phyloP scores from a whole-genome alignment of 2,797 vertebrate species.

The Sebastes vulpes region DNA sequence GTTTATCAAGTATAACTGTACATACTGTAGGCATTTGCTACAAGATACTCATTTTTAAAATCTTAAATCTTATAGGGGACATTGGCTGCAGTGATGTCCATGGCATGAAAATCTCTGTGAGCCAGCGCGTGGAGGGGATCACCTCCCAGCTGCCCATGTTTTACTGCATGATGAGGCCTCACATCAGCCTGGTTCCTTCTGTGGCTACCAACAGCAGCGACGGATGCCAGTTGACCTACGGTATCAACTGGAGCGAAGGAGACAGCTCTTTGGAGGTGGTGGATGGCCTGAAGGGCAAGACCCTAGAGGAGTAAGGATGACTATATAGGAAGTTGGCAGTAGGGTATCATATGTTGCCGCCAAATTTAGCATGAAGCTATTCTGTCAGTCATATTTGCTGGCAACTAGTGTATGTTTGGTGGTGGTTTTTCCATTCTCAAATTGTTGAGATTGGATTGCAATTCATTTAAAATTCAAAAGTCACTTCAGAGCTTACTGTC shows the following conservation, averaged over 20 bases:
- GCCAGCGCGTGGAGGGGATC: conserved; percentile 90
- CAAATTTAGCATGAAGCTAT: neutral
- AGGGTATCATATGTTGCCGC: neutral
- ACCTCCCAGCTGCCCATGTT: conserved; percentile 90
- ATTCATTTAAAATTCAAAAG: neutral
- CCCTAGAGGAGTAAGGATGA: conserved; percentile 87
- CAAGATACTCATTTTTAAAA: neutral
- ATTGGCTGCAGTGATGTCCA: conserved; percentile 83
- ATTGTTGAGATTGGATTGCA: neutral
- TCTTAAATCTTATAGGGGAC: conserved; percentile 82
- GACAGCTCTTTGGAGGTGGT: conserved; percentile 91
- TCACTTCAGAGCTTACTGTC: neutral
- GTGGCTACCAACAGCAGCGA: conserved; percentile 56
- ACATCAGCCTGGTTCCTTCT: conserved; percentile 86
- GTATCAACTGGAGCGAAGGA: conserved; percentile 93
- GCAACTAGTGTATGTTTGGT: neutral
- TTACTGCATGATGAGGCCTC: conserved; percentile 91
- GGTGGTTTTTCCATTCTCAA: neutral
- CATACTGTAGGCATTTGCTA: neutral
- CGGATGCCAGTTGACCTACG: conserved; percentile 64
- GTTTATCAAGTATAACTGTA: neutral
- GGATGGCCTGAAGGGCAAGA: conserved; percentile 90
- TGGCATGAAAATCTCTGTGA: conserved; percentile 91
- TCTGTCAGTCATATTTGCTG: neutral
- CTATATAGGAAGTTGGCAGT: neutral